A percentile compares a stretch with the other conserved stretches of the same genome.
Conservation (phyloP, 2,113 vertebrate genomes). For the Istiophorus platypterus region DNA sequence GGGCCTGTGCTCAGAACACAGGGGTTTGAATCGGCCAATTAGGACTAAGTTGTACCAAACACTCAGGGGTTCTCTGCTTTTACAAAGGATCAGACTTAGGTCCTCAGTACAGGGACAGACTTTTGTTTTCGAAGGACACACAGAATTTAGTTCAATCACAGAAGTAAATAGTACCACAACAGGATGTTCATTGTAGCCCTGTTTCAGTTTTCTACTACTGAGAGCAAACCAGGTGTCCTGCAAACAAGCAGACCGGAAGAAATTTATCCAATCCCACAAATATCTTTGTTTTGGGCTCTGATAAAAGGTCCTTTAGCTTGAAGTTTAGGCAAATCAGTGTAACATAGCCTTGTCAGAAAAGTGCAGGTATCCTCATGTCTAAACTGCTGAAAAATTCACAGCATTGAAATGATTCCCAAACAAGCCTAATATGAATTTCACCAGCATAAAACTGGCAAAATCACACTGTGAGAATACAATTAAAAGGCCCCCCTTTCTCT, state of each 20-base stretch:
- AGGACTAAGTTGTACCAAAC: neutral
- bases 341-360: neutral
- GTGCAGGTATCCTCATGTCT: conserved; percentile 42
- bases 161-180: neutral
- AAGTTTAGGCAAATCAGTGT: neutral
- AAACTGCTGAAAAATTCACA: conserved; percentile 41
- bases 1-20: neutral
- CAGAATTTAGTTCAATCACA: no score
- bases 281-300: neutral
- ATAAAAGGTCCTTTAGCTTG: neutral
- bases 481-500: conserved; percentile 27
- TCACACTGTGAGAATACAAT: conserved; percentile 17
- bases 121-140: no score
- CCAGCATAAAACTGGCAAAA: conserved; percentile 13
- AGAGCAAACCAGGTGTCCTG: neutral
- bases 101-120: neutral
- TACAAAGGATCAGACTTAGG: neutral
- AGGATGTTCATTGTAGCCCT: neutral
- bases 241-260: neutral
- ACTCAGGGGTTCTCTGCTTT: neutral
- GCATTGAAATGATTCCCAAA: conserved; percentile 32
- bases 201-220: neutral
- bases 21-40: neutral
- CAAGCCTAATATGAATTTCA: conserved; percentile 7
- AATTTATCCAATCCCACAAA: neutral